These are phyloP conservation scores for Dinocampus coccinellae DNA, from an alignment of 2,888 invertebrate genomes.

Conservation along the genomic window DNA sequence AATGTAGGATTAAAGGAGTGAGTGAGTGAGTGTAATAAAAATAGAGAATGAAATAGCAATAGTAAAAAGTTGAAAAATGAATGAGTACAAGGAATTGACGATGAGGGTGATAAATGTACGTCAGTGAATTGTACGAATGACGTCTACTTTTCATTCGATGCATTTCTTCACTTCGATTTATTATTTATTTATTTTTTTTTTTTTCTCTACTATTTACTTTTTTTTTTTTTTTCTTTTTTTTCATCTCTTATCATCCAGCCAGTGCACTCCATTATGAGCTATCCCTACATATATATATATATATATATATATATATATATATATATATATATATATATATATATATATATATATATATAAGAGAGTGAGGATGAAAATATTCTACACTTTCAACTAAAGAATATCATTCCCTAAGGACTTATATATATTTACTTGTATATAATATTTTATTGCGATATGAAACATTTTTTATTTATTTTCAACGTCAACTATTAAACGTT, in stretches of 20 bases:
- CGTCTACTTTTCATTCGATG: slow-evolving; percentile 28
- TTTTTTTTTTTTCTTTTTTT: not conserved
- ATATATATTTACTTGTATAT: not conserved
- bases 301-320: too few relatives aligned
- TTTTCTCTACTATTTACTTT: not conserved
- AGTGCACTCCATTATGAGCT: slow-evolving; percentile 1
- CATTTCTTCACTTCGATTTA: slow-evolving; percentile 22
- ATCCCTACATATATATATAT: not conserved
- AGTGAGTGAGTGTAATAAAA: not conserved
- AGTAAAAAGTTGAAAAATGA: slow-evolving; percentile 11
- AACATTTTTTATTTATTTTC: not conserved
- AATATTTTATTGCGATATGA: not conserved
- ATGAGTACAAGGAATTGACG: slow-evolving; percentile 15
- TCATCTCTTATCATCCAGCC: slow-evolving; percentile 1
- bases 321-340: not conserved
- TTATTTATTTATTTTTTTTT: not conserved
- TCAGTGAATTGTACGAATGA: slow-evolving; percentile 23
- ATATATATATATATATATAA: not conserved
- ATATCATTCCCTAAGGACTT: not conserved
- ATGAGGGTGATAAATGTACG: slow-evolving; percentile 29
- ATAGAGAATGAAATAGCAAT: not conserved
- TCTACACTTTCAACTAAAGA: not conserved
- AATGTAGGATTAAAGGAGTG: not conserved
- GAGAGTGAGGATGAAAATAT: slow-evolving; percentile 7
- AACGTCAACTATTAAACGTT: not conserved